A percentile compares a stretch with the other conserved stretches of the same genome.
Conservation (phyloP, 2,888 invertebrate genomes). For the Pseudococcus jackbeardsleyi region DNA sequence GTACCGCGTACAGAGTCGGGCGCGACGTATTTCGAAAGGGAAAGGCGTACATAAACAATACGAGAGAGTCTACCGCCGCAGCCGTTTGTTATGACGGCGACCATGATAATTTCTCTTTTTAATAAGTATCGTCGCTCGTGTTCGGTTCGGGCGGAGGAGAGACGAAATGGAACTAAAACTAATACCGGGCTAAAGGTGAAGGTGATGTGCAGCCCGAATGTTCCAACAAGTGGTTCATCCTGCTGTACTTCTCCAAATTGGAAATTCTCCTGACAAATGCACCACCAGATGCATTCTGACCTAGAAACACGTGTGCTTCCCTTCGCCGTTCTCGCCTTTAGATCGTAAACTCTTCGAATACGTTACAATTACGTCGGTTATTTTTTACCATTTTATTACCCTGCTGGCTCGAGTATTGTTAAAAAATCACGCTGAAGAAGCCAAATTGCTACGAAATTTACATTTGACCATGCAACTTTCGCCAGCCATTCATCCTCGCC, state of each 20-base stretch:
- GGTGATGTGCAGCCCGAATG: constrained; percentile 1
- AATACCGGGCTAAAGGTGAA: background rate
- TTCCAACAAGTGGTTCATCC: constrained; percentile 32
- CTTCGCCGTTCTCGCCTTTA: background rate
- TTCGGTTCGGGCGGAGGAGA: background rate
- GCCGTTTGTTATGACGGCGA: constrained; percentile 58
- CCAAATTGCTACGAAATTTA: background rate
- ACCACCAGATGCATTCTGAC: constrained; percentile 29
- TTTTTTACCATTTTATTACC: background rate
- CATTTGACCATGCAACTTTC: constrained; percentile 32
- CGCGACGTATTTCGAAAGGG: constrained; percentile 54
- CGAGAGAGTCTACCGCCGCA: constrained; percentile 29
- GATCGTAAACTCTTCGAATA: too few relatives aligned
- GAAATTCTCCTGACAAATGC: background rate
- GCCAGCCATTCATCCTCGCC: constrained; percentile 16
- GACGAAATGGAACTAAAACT: background rate
- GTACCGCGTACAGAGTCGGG: background rate
- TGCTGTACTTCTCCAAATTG: background rate
- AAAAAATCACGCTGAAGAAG: background rate
- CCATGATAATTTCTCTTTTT: constrained; percentile 59
- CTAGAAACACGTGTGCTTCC: constrained; percentile 3
- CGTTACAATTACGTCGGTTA: background rate
- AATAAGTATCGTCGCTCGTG: constrained; percentile 44
- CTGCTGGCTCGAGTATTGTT: background rate
- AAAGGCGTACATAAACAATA: constrained; percentile 55